Percentiles rank a stretch among this genome's conserved stretches.
These are phyloP conservation scores for Diabrotica undecimpunctata DNA, from an alignment of 1,140 invertebrate species.

Conservation along the genomic window DNA sequence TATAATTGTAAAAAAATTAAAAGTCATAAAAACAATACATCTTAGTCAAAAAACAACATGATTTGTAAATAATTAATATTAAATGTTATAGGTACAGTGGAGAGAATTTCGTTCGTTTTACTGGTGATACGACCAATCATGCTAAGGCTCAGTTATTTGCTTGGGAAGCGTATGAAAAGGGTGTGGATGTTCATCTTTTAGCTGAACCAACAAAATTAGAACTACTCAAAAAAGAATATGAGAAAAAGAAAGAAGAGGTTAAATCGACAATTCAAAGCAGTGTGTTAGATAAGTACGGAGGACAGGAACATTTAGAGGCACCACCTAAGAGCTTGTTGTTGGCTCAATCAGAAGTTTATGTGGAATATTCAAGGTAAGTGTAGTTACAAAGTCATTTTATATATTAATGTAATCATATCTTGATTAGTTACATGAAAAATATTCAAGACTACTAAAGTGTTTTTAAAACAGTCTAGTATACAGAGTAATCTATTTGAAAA, in stretches of 20 bases:
- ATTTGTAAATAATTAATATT: not conserved
- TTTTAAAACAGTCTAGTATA: too few species aligned
- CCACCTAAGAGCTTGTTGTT: slow-evolving; percentile 82
- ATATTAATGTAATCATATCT: too few species aligned
- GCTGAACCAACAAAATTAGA: slow-evolving; percentile 98
- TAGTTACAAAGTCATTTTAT: too few species aligned
- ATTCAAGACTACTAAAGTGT: too few species aligned
- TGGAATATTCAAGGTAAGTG: slow-evolving; percentile 80
- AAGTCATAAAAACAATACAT: not conserved
- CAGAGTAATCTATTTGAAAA: too few species aligned
- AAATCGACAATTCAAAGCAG: slow-evolving; percentile 71
- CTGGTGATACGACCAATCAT: slow-evolving; percentile 89
- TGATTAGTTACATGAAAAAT: too few species aligned
- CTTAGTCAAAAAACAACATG: not conserved
- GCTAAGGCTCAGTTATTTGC: slow-evolving; percentile 93
- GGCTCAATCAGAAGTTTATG: slow-evolving; percentile 94
- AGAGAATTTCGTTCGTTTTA: slow-evolving; percentile 93
- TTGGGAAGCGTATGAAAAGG: slow-evolving; percentile 93
- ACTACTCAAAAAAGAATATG: slow-evolving; percentile 84
- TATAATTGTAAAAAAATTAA: too few species aligned
- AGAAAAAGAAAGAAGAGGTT: slow-evolving; percentile 82
- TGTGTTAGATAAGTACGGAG: slow-evolving; percentile 85
- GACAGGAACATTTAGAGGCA: slow-evolving; percentile 84
- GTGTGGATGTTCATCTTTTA: slow-evolving; percentile 92
- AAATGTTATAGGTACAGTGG: slow-evolving; percentile 76